phyloP scores from a whole-genome alignment of 2,113 vertebrate genomes.

The Thomomys bottae region DNA sequence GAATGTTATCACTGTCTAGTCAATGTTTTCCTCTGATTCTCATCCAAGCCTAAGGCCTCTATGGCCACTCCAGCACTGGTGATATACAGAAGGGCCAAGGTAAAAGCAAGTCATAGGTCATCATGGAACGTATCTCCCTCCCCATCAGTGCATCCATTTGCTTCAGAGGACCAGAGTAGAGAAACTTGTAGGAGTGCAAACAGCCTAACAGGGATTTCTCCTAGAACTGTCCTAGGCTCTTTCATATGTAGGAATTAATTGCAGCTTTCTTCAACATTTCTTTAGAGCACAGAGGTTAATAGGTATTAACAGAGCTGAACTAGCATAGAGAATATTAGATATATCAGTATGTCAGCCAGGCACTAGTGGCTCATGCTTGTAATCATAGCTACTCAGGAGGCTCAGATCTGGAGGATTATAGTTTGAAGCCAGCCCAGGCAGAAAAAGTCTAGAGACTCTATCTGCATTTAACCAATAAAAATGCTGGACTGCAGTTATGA shows the following conservation, averaged over 20 bases:
- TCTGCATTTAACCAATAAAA: too few species aligned
- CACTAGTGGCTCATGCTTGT: too few species aligned
- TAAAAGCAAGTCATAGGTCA: not conserved
- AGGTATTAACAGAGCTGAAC: slow-evolving; percentile 13
- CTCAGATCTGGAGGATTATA: too few species aligned
- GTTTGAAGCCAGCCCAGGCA: too few species aligned
- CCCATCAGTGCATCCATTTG: not conserved
- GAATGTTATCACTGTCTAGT: not conserved
- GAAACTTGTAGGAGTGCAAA: not conserved
- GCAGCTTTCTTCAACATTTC: slow-evolving; percentile 9
- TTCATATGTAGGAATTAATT: not conserved
- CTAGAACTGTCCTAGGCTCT: not conserved
- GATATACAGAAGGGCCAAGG: not conserved
- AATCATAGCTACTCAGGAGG: too few species aligned
- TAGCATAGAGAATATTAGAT: not conserved
- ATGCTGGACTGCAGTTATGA: too few species aligned
- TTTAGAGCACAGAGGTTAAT: not conserved
- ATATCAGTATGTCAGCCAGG: not conserved
- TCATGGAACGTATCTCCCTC: not conserved
- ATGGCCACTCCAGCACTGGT: not conserved
- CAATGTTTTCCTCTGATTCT: not conserved
- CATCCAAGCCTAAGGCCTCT: not conserved
- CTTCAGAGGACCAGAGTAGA: not conserved
- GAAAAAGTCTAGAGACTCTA: too few species aligned
- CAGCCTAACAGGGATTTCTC: not conserved